Percentiles rank a stretch among this genome's conserved stretches.
These are phyloP conservation scores for Mormyrops attenuatus DNA, from an alignment of 2,797 vertebrate species.

Conservation along the genomic window DNA sequence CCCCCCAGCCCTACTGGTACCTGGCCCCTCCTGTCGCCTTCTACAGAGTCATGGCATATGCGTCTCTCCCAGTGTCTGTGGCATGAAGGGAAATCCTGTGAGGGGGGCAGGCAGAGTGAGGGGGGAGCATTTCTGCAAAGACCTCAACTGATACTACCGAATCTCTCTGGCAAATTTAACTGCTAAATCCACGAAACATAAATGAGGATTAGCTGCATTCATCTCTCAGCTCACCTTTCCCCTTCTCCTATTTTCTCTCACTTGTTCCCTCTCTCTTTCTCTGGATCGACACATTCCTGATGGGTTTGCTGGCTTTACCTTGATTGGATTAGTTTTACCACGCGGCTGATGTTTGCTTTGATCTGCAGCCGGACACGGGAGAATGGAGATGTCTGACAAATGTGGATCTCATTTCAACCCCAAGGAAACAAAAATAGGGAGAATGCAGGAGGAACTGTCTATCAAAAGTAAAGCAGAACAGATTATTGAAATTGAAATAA, in stretches of 20 bases:
- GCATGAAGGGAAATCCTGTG: background rate
- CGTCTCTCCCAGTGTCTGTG: background rate
- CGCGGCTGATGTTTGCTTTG: background rate
- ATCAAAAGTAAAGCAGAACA: background rate
- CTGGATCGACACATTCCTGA: background rate
- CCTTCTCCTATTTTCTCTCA: background rate
- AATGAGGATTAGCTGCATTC: background rate
- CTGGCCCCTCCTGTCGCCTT: background rate
- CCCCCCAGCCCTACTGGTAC: background rate
- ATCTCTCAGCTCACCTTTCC: background rate
- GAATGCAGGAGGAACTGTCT: background rate
- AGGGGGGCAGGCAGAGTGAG: background rate
- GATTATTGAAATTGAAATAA: background rate
- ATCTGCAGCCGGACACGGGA: background rate
- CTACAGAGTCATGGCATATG: background rate
- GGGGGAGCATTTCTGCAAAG: background rate
- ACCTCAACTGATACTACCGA: background rate
- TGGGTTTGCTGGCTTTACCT: constrained; percentile 6
- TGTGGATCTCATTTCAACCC: background rate
- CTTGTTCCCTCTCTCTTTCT: background rate
- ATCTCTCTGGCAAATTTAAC: background rate
- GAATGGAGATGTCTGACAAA: background rate
- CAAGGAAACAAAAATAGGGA: background rate
- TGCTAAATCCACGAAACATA: background rate
- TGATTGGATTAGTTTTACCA: constrained; percentile 11